Evolutionary conservation across 2,113 vertebrate species (phyloP), one percentile per base, ranked within the genome.

Genomic region (Oncorhynchus nerka): DNA sequence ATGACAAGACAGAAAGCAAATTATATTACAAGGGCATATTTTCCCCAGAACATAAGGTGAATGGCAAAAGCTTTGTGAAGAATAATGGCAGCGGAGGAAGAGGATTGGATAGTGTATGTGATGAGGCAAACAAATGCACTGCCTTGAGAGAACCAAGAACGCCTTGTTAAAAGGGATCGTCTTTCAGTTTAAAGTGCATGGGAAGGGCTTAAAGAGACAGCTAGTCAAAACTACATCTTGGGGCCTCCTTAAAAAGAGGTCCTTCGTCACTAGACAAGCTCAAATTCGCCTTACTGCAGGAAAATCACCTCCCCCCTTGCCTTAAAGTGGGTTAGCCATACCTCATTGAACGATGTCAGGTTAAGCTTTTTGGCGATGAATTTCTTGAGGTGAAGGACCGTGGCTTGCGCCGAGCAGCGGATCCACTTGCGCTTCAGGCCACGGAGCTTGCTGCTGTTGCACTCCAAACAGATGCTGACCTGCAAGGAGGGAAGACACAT

Each of bases 321-420:
- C 49, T 3, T 55, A 19, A 55, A 55, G 16, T 55, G 51, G 51
- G 51, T 55, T 55, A 16, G 16, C 51, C 59, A 16, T 62, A 62
- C 59, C 59, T 62, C 59, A 22, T 62, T 62, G 22, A 62, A 62
- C 6, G 98, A 99, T 79, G 97, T 97, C 79, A 99, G 93, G 89
- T 99, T 99, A 65, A 99, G 96, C 89, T 99, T 99, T 93, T 99
- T 99, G 93, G 98, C 98, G 90, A 99, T 99, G 94, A 99, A 99
- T 90, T 99, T 99, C 94, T 99, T 99, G 76, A 99, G 95, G 89
- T 99, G 98, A 71, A 99, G 93, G 81, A 99, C 98, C 0, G 98
- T 99, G 68, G 98, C 98, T 86, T 99, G 98, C 76, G 97, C 97
- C 4, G 97, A 99, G 82, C 98, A 99, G 88, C 98, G 96, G 87